Percentiles rank a stretch among this genome's conserved stretches.
phyloP scores from a whole-genome alignment of 2,113 vertebrate genomes.

The Muntiacus reevesi region DNA sequence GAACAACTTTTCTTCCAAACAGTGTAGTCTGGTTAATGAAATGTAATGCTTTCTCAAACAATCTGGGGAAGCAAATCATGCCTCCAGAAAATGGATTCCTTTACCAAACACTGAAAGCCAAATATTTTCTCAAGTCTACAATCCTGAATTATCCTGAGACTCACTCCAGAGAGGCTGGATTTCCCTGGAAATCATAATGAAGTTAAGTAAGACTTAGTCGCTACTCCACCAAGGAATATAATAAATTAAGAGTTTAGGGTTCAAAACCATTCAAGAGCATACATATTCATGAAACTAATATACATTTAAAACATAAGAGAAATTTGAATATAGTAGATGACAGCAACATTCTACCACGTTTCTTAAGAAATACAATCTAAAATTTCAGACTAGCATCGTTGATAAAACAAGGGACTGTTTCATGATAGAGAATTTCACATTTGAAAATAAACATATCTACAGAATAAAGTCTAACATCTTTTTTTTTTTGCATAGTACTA shows the following conservation, averaged over 20 bases:
- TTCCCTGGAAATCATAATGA: not conserved
- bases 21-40: not conserved
- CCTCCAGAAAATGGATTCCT: not conserved
- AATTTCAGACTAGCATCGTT: not conserved
- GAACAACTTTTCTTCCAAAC: not conserved
- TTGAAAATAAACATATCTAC: not conserved
- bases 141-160: not conserved
- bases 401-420: not conserved
- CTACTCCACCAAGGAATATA: not conserved
- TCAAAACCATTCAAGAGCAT: not conserved
- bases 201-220: not conserved
- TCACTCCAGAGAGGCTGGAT: not conserved
- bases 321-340: not conserved
- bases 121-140: not conserved
- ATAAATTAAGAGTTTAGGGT: not conserved
- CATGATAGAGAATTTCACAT: not conserved
- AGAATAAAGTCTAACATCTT: not conserved
- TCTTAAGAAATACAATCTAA: not conserved
- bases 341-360: not conserved
- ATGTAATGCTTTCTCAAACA: conserved; percentile 36
- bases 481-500: not conserved
- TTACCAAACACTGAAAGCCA: not conserved
- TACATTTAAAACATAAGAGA: not conserved
- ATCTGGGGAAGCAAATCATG: not conserved
- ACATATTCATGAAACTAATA: not conserved